phyloP scores from a whole-genome alignment of 30 jellyfish, hydroid and myxozoan genomes.

The Aurelia coerulea region DNA sequence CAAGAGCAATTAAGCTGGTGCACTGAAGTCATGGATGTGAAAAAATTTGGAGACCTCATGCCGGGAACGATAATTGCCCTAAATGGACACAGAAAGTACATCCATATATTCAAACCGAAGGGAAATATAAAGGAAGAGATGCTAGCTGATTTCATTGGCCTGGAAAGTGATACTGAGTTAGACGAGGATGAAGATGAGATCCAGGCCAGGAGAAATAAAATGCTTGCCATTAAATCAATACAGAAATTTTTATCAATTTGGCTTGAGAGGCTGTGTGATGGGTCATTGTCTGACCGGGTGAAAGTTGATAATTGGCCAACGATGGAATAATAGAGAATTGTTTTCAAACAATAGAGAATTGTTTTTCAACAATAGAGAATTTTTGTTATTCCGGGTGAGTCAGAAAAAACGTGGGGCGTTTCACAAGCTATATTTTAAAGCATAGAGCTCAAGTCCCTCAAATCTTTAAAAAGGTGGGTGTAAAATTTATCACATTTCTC shows the following conservation, averaged over 20 bases:
- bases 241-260: conserved; percentile 70
- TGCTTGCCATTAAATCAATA: conserved; percentile 47
- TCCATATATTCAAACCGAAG: conserved; percentile 73
- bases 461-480: too few relatives aligned
- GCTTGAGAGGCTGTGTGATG: conserved; percentile 92
- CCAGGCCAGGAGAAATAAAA: conserved; percentile 29
- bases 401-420: too few relatives aligned
- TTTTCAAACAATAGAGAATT: conserved; percentile 1
- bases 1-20: conserved; percentile 95
- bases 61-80: conserved; percentile 95
- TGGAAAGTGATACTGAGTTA: conserved; percentile 86
- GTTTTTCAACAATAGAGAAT: conserved; percentile 1
- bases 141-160: conserved; percentile 82
- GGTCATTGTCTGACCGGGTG: conserved; percentile 72
- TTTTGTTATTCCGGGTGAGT: too few relatives aligned
- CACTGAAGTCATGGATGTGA: conserved; percentile 90
- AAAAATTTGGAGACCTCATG: conserved; percentile 82
- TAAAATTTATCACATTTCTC: too few relatives aligned
- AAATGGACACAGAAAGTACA: conserved; percentile 82
- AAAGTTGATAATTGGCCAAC: conserved; percentile 86
- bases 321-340: conserved; percentile 50
- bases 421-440: too few relatives aligned
- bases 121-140: conserved; percentile 8
- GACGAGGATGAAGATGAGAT: conserved; percentile 44
- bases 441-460: too few relatives aligned